Evolutionary conservation across 1,140 invertebrate species (phyloP).

Genomic region (Zaprionus kolodkinae): DNA sequence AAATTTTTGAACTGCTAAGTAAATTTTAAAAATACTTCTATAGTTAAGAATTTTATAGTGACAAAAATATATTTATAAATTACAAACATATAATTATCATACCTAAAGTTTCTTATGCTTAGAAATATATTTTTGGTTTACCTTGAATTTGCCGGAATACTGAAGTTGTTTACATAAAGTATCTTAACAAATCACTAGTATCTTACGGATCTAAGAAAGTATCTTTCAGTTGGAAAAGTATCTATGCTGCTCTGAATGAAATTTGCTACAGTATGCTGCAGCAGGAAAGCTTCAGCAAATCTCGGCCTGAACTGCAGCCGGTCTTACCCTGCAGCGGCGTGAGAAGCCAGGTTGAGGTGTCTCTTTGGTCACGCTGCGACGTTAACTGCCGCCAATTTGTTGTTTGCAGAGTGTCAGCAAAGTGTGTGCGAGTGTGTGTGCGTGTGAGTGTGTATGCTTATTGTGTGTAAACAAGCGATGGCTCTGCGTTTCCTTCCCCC

Average conservation of each 20-base stretch:
- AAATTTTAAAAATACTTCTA: too few species aligned
- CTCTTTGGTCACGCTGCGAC: not conserved
- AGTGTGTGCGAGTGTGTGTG: not conserved
- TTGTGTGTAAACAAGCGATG: conserved; percentile 29
- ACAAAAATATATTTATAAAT: too few species aligned
- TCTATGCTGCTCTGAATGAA: not conserved
- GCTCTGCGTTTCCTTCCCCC: conserved; percentile 9
- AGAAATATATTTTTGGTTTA: too few species aligned
- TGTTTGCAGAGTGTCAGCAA: not conserved
- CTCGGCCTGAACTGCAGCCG: not conserved
- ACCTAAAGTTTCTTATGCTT: too few species aligned
- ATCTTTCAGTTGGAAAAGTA: not conserved
- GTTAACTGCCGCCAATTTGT: conserved; percentile 25
- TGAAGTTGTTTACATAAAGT: too few species aligned
- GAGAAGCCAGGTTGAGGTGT: not conserved
- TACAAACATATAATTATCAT: too few species aligned
- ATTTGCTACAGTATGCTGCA: not conserved
- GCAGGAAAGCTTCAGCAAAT: not conserved
- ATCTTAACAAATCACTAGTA: too few species aligned
- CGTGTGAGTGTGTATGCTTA: not conserved
- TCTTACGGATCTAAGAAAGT: not conserved
- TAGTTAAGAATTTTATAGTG: too few species aligned
- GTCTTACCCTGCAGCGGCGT: not conserved
- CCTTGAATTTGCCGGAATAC: too few species aligned
- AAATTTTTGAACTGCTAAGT: too few species aligned